Evolutionary conservation across 2,113 vertebrate species (phyloP).

Genomic region (Gallinago undulata): DNA sequence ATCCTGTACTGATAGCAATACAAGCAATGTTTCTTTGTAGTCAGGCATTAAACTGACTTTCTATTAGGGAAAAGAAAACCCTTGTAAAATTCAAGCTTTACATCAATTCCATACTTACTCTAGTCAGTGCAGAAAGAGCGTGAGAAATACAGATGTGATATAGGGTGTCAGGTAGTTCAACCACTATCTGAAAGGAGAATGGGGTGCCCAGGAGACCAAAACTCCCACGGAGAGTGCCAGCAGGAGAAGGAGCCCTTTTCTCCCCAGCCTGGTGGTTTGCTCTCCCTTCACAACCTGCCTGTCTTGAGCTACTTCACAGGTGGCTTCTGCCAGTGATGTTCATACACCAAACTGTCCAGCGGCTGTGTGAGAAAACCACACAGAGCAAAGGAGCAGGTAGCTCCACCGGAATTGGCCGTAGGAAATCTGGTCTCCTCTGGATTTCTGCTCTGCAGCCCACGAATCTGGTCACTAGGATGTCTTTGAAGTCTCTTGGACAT

Average conservation of each 20-base stretch:
- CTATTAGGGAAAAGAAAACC: background rate
- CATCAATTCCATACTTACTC: background rate
- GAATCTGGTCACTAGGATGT: background rate
- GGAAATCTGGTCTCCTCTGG: background rate
- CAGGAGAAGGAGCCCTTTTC: background rate
- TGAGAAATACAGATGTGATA: background rate
- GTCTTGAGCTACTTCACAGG: background rate
- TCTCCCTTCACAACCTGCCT: background rate
- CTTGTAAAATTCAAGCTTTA: background rate
- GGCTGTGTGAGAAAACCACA: background rate
- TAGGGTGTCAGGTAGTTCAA: no score
- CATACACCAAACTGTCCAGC: background rate
- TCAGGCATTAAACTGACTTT: background rate
- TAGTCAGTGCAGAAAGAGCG: background rate
- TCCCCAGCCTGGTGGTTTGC: background rate
- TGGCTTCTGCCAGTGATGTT: background rate
- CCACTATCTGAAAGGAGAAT: background rate
- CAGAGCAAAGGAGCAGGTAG: background rate
- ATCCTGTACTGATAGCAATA: background rate
- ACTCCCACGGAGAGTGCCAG: background rate
- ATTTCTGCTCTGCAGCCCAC: background rate
- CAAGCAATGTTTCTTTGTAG: background rate
- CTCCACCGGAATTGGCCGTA: accelerated
- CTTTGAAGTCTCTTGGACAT: background rate
- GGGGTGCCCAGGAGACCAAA: background rate